phyloP scores from a whole-genome alignment of 2,113 vertebrate species.

The Triplophysa rosa region DNA sequence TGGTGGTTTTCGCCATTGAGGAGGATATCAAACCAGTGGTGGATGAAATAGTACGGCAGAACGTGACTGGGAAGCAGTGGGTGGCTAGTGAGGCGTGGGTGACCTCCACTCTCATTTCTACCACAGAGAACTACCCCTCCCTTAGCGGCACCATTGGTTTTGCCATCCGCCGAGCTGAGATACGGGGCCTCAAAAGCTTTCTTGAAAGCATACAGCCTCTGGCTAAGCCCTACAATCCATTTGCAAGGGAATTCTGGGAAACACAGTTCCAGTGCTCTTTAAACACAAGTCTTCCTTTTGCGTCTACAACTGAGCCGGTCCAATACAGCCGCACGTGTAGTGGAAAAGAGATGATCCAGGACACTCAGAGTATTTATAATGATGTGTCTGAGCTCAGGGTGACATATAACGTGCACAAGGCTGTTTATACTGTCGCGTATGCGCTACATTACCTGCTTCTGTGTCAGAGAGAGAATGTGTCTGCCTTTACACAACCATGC shows the following conservation, averaged over 20 bases:
- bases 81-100: constrained; percentile 65
- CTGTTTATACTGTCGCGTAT: constrained; percentile 64
- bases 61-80: constrained; percentile 62
- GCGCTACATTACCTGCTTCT: constrained; percentile 61
- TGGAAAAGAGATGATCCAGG: constrained; percentile 57
- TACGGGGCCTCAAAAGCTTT: constrained; percentile 53
- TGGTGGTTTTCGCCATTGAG: constrained; percentile 61
- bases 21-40: constrained; percentile 61
- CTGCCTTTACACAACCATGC: constrained; percentile 44
- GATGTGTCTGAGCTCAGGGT: constrained; percentile 63
- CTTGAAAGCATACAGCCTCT: constrained; percentile 51
- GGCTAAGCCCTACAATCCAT: constrained; percentile 51
- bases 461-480: constrained; percentile 47
- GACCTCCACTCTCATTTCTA: constrained; percentile 59
- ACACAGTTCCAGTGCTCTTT: constrained; percentile 57
- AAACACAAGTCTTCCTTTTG: constrained; percentile 31
- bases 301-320: constrained; percentile 38
- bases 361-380: constrained; percentile 60
- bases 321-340: constrained; percentile 55
- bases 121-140: constrained; percentile 45
- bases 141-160: constrained; percentile 61
- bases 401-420: constrained; percentile 64
- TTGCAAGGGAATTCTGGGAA: constrained; percentile 62
- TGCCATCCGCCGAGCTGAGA: constrained; percentile 55
- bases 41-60: constrained; percentile 58